phyloP scores from a whole-genome alignment of 2,113 vertebrate genomes.

The Tor tambroides region DNA sequence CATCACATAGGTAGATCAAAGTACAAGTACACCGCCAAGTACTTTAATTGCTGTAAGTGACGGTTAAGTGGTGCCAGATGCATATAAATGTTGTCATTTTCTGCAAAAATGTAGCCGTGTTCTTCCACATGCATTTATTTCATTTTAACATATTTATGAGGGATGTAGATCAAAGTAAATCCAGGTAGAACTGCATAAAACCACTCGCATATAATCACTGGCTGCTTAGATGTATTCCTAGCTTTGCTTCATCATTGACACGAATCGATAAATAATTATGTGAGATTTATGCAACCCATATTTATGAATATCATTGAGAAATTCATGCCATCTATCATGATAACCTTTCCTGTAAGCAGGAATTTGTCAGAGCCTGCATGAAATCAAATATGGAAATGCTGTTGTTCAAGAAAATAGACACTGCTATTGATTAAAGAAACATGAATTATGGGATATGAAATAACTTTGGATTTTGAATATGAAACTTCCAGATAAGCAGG shows the following conservation, averaged over 20 bases:
- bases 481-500: not conserved
- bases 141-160: not conserved
- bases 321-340: conserved; percentile 59
- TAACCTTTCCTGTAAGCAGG: conserved; percentile 63
- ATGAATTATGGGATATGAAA: not conserved
- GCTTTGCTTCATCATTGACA: not conserved
- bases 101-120: not conserved
- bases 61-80: not conserved
- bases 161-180: not conserved
- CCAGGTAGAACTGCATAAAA: not conserved
- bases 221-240: not conserved
- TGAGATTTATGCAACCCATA: conserved; percentile 42
- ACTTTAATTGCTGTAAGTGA: conserved; percentile 17
- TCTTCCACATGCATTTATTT: not conserved
- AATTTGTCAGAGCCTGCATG: conserved; percentile 52
- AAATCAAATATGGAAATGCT: conserved; percentile 66
- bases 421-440: not conserved
- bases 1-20: conserved; percentile 7
- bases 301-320: conserved; percentile 50
- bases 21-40: not conserved
- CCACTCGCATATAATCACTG: not conserved
- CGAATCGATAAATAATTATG: conserved; percentile 54
- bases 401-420: conserved; percentile 12
- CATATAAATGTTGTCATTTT: conserved; percentile 9
- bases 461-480: not conserved